Base-by-base conservation (phyloP, 2,797 vertebrate species). In the Cirrhinus molitorella region DNA sequence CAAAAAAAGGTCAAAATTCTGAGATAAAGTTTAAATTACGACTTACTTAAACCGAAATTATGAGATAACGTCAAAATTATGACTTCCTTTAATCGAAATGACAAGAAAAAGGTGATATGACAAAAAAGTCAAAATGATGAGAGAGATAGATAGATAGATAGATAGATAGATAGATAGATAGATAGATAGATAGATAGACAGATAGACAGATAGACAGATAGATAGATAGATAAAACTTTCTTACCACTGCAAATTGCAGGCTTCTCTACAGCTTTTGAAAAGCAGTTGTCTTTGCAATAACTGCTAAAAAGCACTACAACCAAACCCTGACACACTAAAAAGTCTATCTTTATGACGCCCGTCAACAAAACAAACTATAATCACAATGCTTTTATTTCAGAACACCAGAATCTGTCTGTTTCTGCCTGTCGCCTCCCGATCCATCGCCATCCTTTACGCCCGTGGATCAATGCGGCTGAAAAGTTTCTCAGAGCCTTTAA, bases 401-500 rank as follows among this genome's bases (percentile, higher is more conserved):
- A 34, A 34, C 31, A 4, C 40, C 59, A 8, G 9, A 47, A 40
- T 80, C 37, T 31, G 51, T 47, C 34, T 1, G 45, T 13, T 63
- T 16, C 74, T 3, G 55, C 23, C 57, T 8, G 74, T 61, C 55
- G n/a, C 34, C 51, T 55, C 17, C 66, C 16, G 8, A 74, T n/a
- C 68, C 2, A 25, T 78, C 67, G 17, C 16, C 21, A 53, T 59
- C 57, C 55, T 65, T 73, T 49, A 73, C 2, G 16, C 10, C 16
- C 73, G 34, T 21, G 17, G 37, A 84, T 80, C 82, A 59, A 79
- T 75, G 59, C 19, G 0, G 68, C 49, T 7, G 25, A 73, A 51
- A 66, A 63, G 8, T 72, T 80, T 83, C 76, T 55, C 51, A 0
- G 40, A 76, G 70, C 23, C 65, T 87, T 83, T 40, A 77, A 82